phyloP scores from a whole-genome alignment of 1,140 invertebrate species.

The Brachionus koreanus region DNA sequence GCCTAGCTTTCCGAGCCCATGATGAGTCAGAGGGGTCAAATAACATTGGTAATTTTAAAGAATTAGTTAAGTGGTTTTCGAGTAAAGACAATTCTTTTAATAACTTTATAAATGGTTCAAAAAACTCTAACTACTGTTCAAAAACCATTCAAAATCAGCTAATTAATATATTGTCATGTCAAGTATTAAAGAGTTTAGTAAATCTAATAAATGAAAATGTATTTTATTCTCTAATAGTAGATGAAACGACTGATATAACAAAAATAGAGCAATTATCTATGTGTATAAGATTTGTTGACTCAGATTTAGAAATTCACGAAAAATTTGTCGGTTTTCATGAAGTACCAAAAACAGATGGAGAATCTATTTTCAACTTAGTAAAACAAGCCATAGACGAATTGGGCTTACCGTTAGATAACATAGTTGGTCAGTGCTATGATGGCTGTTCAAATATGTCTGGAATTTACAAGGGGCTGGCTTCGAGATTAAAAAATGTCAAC shows the following conservation, averaged over 20 bases:
- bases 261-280: not conserved
- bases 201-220: not conserved
- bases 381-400: not conserved
- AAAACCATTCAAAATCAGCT: constrained; percentile 12
- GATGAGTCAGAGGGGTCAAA: not conserved
- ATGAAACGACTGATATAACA: not conserved
- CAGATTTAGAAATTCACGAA: not conserved
- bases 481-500: not conserved
- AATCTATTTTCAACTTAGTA: not conserved
- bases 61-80: not conserved
- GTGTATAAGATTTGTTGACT: not conserved
- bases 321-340: not conserved
- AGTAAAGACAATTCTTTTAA: not conserved
- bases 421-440: constrained; percentile 34
- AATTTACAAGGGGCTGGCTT: not conserved
- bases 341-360: not conserved
- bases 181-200: not conserved
- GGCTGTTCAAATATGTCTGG: not conserved
- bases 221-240: constrained; percentile 15
- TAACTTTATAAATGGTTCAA: not conserved
- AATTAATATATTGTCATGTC: not conserved
- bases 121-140: not conserved
- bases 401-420: not conserved
- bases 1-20: constrained; percentile 19
- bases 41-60: constrained; percentile 15